These are phyloP conservation scores for Spisula solida DNA, from an alignment of 2,888 invertebrate species.

Conservation along the genomic window DNA sequence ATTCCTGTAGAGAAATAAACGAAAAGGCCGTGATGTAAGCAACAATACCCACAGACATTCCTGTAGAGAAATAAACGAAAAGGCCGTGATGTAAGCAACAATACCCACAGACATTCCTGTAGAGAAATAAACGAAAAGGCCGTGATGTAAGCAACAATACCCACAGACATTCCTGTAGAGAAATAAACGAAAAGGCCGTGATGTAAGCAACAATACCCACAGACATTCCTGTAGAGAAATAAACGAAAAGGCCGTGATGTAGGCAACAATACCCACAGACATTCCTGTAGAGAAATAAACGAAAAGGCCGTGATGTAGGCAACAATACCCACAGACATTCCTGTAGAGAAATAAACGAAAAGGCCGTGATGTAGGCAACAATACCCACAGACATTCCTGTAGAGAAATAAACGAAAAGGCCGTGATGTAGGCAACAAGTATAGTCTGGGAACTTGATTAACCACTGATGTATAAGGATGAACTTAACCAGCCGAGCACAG, in stretches of 20 bases:
- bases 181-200: constrained; percentile 39
- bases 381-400: constrained; percentile 56
- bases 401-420: constrained; percentile 5
- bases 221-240: constrained; percentile 44
- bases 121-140: constrained; percentile 37
- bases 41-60: constrained; percentile 56
- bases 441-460: no score
- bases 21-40: constrained; percentile 58
- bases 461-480: no score
- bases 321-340: constrained; percentile 55
- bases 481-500: no score
- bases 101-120: constrained; percentile 57
- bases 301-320: constrained; percentile 55
- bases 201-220: constrained; percentile 57
- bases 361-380: constrained; percentile 59
- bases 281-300: constrained; percentile 36
- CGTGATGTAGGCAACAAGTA: constrained; percentile 59
- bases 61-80: constrained; percentile 37
- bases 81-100: constrained; percentile 59
- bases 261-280: constrained; percentile 55
- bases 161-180: constrained; percentile 50
- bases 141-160: constrained; percentile 59
- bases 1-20: constrained; percentile 42
- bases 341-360: constrained; percentile 6
- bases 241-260: constrained; percentile 48